Conservation (phyloP, 2,113 vertebrate species). For the Morone saxatilis region DNA sequence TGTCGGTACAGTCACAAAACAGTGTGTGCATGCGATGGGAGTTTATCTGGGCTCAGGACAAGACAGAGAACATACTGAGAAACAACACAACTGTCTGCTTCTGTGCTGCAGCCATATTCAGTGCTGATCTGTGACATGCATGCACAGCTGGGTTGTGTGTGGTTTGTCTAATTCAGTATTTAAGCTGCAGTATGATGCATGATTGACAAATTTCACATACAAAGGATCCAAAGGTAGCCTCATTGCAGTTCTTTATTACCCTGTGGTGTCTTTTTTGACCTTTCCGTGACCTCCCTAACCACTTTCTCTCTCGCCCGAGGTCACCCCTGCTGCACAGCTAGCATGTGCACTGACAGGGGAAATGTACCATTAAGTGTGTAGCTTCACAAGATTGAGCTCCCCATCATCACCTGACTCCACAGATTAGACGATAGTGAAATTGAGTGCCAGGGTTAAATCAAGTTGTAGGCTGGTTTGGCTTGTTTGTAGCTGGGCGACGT, state of each 20-base stretch:
- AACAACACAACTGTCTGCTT: neutral
- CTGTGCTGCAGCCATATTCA: neutral
- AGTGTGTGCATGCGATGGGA: neutral
- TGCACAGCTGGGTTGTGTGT: neutral
- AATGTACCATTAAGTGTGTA: slow-evolving; percentile 32
- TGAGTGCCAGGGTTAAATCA: slow-evolving; percentile 68
- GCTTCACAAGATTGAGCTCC: slow-evolving; percentile 51
- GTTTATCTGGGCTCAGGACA: slow-evolving; percentile 28
- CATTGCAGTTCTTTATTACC: neutral
- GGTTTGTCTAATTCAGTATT: neutral
- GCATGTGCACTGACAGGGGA: neutral
- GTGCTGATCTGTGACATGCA: neutral
- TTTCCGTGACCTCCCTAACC: slow-evolving; percentile 16
- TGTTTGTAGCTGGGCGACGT: slow-evolving; percentile 34
- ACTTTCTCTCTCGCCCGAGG: neutral
- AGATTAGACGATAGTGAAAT: slow-evolving; percentile 63
- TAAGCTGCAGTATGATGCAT: neutral
- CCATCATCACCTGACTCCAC: slow-evolving; percentile 62
- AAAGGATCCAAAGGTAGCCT: neutral
- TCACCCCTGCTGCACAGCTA: neutral
- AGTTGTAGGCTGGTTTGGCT: slow-evolving; percentile 40
- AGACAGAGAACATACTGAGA: neutral
- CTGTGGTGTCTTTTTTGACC: slow-evolving; percentile 19
- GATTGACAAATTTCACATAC: neutral
- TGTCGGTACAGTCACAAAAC: neutral